Conservation (phyloP, 37 sponge, comb jelly and placozoan species). For the Lycopodina hypogea region DNA sequence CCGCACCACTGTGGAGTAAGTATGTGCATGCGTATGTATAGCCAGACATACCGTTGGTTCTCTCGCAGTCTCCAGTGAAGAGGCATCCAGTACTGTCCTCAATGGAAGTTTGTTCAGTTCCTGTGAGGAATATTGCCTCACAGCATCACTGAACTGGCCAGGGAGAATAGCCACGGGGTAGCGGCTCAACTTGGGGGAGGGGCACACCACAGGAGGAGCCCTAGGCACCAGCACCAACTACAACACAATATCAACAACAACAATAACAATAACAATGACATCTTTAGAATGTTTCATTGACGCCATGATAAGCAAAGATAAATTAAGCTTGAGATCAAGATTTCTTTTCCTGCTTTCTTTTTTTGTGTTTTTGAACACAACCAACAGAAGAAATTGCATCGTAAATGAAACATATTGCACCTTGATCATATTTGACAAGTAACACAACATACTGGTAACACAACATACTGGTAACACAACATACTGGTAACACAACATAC, state of each 20-base stretch:
- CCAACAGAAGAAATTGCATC: too few relatives aligned
- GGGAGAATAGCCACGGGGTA: slow-evolving; percentile 86
- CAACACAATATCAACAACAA: background rate
- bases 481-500: too few relatives aligned
- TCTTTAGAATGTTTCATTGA: background rate
- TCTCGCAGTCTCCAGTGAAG: background rate
- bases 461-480: too few relatives aligned
- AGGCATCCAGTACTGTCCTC: slow-evolving; percentile 37
- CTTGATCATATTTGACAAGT: too few relatives aligned
- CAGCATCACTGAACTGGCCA: slow-evolving; percentile 77
- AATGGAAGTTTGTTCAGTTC: slow-evolving; percentile 49
- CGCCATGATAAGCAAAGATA: background rate
- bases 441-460: too few relatives aligned
- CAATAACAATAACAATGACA: background rate
- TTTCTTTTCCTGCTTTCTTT: too few relatives aligned
- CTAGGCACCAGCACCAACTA: slow-evolving; percentile 38
- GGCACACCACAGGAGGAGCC: background rate
- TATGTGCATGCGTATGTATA: too few relatives aligned
- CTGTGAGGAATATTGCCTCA: slow-evolving; percentile 41
- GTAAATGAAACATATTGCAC: too few relatives aligned
- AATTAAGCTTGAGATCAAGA: background rate
- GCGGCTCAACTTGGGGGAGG: slow-evolving; percentile 8
- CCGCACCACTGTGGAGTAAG: too few relatives aligned
- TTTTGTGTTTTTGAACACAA: too few relatives aligned
- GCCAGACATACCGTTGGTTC: too few relatives aligned